Conservation (phyloP, 2,888 invertebrate genomes). For the Vannuccia rotundouncinata region DNA sequence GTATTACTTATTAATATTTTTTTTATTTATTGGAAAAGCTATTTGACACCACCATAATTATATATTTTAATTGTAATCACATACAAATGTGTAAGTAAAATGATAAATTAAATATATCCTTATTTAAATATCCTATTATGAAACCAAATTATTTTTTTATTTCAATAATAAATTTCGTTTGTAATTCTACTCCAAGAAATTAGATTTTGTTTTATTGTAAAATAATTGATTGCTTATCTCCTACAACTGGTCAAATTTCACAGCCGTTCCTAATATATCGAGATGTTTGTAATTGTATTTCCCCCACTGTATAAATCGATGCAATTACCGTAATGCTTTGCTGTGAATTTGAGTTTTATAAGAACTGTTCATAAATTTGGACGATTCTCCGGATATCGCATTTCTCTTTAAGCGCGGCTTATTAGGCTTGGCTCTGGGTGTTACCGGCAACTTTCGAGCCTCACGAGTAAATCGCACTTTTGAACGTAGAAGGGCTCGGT, state of each 20-base stretch:
- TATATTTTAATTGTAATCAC: background rate
- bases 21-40: too few species aligned
- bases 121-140: too few species aligned
- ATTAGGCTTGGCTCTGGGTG: background rate
- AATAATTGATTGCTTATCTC: too few species aligned
- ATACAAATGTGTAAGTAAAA: background rate
- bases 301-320: too few species aligned
- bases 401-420: conserved; percentile 12
- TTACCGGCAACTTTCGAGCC: background rate
- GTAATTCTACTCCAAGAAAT: too few species aligned
- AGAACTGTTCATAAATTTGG: background rate
- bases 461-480: background rate
- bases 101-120: background rate
- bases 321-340: background rate
- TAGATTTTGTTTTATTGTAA: too few species aligned
- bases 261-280: too few species aligned
- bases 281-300: too few species aligned
- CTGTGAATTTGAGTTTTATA: background rate
- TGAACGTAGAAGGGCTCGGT: background rate
- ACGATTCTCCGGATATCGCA: conserved; percentile 35
- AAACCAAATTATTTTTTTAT: too few species aligned
- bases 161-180: too few species aligned
- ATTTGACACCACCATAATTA: background rate
- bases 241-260: too few species aligned
- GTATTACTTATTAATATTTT: background rate